Evolutionary conservation across 2,888 invertebrate species (phyloP), one percentile per base, ranked within the genome.

Genomic region (Didymodactylos carnosus): DNA sequence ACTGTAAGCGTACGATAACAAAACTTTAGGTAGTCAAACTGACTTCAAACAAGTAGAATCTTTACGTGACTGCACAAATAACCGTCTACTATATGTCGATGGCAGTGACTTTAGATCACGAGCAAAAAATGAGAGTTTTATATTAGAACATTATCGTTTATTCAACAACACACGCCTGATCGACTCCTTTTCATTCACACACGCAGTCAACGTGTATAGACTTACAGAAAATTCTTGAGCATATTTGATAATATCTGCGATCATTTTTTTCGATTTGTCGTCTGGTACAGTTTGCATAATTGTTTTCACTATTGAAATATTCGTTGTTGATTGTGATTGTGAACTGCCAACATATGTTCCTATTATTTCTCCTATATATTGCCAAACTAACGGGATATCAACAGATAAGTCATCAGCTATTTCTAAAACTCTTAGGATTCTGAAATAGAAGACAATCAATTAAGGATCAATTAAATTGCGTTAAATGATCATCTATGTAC

Each of bases 351-450:
- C 16, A n/a, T 1, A 53, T 27, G 11, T 53, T 35, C 62, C 62
- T n/a, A 62, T 19, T n/a, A 62, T 62, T 62, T 62, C 62, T n/a
- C 62, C 62, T n/a, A 62, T 62, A n/a, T 62, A 62, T 62, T 62
- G 62, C 62, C 62, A 62, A 62, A 62, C 14, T n/a, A n/a, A n/a
- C n/a, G n/a, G n/a, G n/a, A n/a, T n/a, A 62, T 62, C 62, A 3
- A 62, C 62, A 19, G 25, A 16, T n/a, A 11, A 62, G 35, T 62
- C 62, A 3, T 29, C 35, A 11, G 35, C 62, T 11, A n/a, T 8
- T 25, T 62, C 62, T n/a, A 35, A n/a, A 3, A 62, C 1, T 35
- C 19, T 62, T 35, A 35, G 16, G 10, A 62, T 35, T 10, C 51
- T 53, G 16, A 53, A 53, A 25, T n/a, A n/a, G n/a, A n/a, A n/a